Conservation (phyloP, 2,888 invertebrate species). For the Crematogaster levior region DNA sequence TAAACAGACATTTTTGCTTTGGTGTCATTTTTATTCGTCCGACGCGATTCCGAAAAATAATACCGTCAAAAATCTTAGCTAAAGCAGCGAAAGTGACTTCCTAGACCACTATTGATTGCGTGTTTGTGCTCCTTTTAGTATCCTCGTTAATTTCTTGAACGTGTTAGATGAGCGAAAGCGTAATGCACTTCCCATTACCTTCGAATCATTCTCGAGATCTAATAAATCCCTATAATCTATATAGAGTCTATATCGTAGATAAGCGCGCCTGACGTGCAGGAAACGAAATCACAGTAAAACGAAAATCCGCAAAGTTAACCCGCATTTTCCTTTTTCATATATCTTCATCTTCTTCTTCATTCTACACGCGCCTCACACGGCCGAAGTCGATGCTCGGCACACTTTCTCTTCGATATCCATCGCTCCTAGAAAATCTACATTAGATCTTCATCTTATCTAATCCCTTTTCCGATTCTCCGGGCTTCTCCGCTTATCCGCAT, state of each 20-base stretch:
- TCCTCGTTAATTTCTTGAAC: not conserved
- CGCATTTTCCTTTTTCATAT: constrained; percentile 23
- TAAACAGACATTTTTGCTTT: not conserved
- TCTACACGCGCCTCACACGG: constrained; percentile 56
- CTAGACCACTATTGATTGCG: not conserved
- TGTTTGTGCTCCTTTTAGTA: not conserved
- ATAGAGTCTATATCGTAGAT: constrained; percentile 54
- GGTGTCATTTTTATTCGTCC: not conserved
- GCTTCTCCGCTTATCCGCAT: constrained; percentile 1
- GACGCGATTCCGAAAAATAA: not conserved
- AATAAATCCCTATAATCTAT: constrained; percentile 61
- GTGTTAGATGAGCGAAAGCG: constrained; percentile 30
- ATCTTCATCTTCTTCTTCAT: constrained; percentile 30
- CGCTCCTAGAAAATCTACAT: constrained; percentile 55
- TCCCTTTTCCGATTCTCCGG: not conserved
- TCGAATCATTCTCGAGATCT: constrained; percentile 45
- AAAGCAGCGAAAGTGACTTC: not conserved
- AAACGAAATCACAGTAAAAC: constrained; percentile 75
- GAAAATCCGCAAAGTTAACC: constrained; percentile 66
- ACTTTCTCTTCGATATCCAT: constrained; percentile 12
- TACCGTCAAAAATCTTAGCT: not conserved
- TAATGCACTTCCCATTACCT: constrained; percentile 3
- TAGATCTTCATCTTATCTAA: constrained; percentile 24
- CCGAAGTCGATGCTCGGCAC: constrained; percentile 34
- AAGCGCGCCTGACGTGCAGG: constrained; percentile 57